Evolutionary conservation across 2,113 vertebrate genomes (phyloP).

Genomic region (Hystrix brachyura): DNA sequence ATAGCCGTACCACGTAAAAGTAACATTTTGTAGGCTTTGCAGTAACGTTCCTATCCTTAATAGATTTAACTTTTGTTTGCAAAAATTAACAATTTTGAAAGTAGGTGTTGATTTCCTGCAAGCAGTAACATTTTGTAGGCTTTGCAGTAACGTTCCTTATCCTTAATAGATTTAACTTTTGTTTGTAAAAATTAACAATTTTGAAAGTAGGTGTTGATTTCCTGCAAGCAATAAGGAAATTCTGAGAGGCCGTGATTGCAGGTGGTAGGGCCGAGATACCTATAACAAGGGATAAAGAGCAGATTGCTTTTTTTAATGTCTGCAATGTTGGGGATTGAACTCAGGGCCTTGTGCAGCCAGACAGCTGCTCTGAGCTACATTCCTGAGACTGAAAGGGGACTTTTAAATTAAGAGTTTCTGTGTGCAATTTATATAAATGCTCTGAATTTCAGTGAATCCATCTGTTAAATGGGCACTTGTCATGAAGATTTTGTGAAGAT

Average conservation of each 20-base stretch:
- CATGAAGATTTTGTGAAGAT: not conserved
- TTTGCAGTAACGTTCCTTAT: not conserved
- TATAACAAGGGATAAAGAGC: not conserved
- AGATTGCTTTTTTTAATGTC: not conserved
- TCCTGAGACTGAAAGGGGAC: not conserved
- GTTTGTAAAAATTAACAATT: slow-evolving; percentile 6
- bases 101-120: not conserved
- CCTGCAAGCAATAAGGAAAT: not conserved
- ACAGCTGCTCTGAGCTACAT: not conserved
- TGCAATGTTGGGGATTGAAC: not conserved
- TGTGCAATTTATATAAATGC: not conserved
- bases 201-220: slow-evolving; percentile 4
- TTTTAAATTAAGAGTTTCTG: not conserved
- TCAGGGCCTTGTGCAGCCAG: not conserved
- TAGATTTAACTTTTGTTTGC: not conserved
- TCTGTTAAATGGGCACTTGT: not conserved
- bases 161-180: not conserved
- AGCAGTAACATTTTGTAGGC: not conserved
- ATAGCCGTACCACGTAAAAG: not conserved
- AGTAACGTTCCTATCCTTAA: not conserved
- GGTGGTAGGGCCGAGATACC: not conserved
- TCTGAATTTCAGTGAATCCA: not conserved
- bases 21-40: not conserved
- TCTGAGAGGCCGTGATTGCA: not conserved
- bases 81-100: slow-evolving; percentile 44